phyloP scores from a whole-genome alignment of 1,140 invertebrate species.

The Drosophila kepulauana region DNA sequence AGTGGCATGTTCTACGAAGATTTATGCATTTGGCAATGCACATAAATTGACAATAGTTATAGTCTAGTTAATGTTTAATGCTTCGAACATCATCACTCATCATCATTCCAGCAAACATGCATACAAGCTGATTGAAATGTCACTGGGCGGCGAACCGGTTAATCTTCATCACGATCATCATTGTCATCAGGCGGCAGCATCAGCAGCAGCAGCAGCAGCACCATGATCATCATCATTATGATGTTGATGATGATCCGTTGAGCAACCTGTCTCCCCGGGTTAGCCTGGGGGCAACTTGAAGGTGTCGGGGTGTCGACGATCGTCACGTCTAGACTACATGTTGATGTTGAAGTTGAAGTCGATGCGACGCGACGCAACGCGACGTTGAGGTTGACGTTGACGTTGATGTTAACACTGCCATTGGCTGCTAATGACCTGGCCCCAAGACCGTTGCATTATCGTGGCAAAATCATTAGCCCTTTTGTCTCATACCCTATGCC shows the following conservation, averaged over 20 bases:
- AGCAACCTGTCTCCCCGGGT: constrained; percentile 29
- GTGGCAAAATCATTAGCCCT: constrained; percentile 49
- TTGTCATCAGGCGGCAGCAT: not conserved
- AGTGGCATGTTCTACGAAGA: constrained; percentile 8
- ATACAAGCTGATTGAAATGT: constrained; percentile 39
- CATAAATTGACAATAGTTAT: not conserved
- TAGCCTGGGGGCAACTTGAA: constrained; percentile 30
- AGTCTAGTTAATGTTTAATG: not conserved
- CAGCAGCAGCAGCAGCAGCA: not conserved
- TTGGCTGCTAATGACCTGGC: constrained; percentile 43
- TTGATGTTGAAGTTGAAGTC: constrained; percentile 10
- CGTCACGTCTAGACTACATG: constrained; percentile 38
- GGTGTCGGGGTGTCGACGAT: constrained; percentile 37
- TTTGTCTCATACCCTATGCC: constrained; percentile 13
- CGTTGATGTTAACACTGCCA: constrained; percentile 21
- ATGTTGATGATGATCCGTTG: constrained; percentile 5
- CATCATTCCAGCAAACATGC: constrained; percentile 3
- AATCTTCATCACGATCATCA: constrained; percentile 8
- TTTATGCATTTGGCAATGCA: constrained; percentile 4
- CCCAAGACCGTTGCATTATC: constrained; percentile 43
- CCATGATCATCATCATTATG: not conserved
- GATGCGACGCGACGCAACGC: too few relatives aligned
- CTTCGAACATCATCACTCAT: constrained; percentile 18
- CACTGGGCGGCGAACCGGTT: constrained; percentile 38
- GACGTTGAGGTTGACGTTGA: constrained; percentile 2